These are phyloP conservation scores for Platysteira castanea DNA, from an alignment of 2,113 vertebrate species.

Conservation along the genomic window DNA sequence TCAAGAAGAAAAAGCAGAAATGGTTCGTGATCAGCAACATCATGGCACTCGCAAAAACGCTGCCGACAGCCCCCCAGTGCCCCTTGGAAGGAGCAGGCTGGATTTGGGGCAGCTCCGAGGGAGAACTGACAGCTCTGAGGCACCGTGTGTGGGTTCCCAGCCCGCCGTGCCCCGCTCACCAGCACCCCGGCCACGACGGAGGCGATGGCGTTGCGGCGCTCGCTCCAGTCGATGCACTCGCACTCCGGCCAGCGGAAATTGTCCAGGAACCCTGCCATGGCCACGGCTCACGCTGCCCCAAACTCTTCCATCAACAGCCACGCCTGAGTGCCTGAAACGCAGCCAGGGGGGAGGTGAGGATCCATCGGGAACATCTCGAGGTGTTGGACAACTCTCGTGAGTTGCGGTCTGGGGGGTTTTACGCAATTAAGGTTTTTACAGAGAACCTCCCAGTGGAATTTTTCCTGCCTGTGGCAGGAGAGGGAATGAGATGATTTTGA, in stretches of 20 bases:
- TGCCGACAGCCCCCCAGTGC: neutral
- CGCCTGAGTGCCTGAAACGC: neutral
- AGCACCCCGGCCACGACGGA: slow-evolving; percentile 83
- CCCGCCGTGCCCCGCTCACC: slow-evolving; percentile 48
- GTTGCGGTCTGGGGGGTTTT: neutral
- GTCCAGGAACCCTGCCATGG: slow-evolving; percentile 91
- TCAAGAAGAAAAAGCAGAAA: neutral
- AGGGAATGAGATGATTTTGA: neutral
- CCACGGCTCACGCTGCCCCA: neutral
- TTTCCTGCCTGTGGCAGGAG: accelerated
- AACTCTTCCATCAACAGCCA: slow-evolving; percentile 37
- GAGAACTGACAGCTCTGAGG: neutral
- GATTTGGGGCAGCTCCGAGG: neutral
- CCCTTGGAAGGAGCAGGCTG: neutral
- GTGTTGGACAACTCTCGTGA: neutral
- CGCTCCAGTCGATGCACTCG: slow-evolving; percentile 89
- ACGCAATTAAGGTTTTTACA: neutral
- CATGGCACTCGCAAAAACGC: accelerated
- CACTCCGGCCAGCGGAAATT: slow-evolving; percentile 91
- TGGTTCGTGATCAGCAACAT: accelerated
- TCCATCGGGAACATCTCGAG: neutral
- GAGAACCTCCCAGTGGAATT: neutral
- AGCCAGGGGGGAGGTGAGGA: neutral
- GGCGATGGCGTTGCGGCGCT: slow-evolving; percentile 84
- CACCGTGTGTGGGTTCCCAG: neutral